Evolutionary conservation across 2,113 vertebrate genomes (phyloP).

Genomic region (Marmota flaviventris): DNA sequence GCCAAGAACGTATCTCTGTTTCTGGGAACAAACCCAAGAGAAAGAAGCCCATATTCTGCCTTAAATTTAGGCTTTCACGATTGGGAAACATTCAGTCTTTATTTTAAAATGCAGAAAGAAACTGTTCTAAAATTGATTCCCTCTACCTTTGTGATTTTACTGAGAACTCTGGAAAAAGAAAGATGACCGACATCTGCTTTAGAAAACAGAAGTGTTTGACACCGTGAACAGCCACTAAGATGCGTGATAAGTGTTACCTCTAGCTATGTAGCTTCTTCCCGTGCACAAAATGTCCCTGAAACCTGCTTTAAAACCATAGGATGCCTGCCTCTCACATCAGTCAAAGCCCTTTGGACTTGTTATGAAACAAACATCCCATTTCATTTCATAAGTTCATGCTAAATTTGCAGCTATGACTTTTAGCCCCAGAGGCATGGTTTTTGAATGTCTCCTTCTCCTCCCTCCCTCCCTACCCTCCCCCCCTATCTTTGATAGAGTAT

Average conservation of each 20-base stretch:
- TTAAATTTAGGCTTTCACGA: conserved; percentile 27
- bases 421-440: background rate
- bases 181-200: background rate
- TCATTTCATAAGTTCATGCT: background rate
- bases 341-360: background rate
- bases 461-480: background rate
- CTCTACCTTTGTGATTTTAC: conserved; percentile 7
- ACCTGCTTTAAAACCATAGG: background rate
- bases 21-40: conserved; percentile 1
- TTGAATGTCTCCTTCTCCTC: background rate
- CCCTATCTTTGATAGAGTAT: background rate
- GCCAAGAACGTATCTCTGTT: conserved; percentile 42
- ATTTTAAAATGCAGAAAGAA: conserved; percentile 43
- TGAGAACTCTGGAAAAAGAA: background rate
- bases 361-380: background rate
- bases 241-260: background rate
- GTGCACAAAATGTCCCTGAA: background rate
- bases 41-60: conserved; percentile 67
- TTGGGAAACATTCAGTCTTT: conserved; percentile 53
- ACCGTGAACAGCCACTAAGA: background rate
- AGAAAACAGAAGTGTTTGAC: background rate
- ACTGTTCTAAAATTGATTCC: conserved; percentile 13
- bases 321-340: background rate
- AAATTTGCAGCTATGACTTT: background rate
- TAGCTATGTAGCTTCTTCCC: background rate